These are phyloP conservation scores for Carcharodon carcharias DNA, from an alignment of 2,797 vertebrate species.

Conservation along the genomic window DNA sequence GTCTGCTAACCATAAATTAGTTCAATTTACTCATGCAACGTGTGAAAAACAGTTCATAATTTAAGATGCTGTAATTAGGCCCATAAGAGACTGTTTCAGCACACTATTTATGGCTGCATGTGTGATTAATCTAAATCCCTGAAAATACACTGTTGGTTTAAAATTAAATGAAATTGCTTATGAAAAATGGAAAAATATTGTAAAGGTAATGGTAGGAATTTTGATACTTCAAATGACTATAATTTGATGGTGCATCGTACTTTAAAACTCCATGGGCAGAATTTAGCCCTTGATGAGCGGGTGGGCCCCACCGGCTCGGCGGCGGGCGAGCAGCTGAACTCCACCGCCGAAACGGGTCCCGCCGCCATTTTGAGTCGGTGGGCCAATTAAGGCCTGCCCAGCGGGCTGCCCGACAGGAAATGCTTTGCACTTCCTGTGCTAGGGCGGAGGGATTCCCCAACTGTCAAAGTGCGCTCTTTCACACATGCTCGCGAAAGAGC, in stretches of 20 bases:
- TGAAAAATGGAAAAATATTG: neutral
- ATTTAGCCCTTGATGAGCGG: neutral
- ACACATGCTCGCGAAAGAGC: too few relatives aligned
- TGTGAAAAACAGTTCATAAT: neutral
- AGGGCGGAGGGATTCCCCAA: too few relatives aligned
- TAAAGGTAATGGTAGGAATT: neutral
- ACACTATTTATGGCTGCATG: neutral
- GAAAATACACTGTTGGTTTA: neutral
- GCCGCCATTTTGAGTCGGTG: too few relatives aligned
- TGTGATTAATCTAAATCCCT: neutral
- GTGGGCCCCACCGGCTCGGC: too few relatives aligned
- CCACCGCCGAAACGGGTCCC: too few relatives aligned
- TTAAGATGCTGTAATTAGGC: neutral
- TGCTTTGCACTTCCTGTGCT: too few relatives aligned
- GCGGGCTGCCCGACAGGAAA: too few relatives aligned
- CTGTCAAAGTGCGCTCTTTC: too few relatives aligned
- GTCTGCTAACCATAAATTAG: neutral
- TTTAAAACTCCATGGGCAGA: neutral
- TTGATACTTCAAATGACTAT: neutral
- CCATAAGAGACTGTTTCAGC: neutral
- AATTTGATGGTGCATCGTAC: neutral
- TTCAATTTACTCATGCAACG: neutral
- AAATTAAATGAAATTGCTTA: neutral
- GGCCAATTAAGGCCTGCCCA: too few relatives aligned
- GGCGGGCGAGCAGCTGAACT: too few relatives aligned